phyloP scores from a whole-genome alignment of 2,888 invertebrate genomes.

The Lepeophtheirus nordmannii region DNA sequence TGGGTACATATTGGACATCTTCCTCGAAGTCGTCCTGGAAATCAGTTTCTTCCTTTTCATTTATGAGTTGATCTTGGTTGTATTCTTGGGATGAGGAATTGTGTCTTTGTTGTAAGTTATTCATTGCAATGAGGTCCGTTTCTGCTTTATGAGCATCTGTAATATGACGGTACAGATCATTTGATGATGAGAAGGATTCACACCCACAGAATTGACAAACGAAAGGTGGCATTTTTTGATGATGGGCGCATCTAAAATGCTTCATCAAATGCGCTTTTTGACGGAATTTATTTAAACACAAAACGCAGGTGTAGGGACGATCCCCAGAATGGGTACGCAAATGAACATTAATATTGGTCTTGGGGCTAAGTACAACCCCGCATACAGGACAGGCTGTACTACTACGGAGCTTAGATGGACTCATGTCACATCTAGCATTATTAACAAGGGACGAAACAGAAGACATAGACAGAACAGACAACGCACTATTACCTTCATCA shows the following conservation, averaged over 20 bases:
- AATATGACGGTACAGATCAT: conserved; percentile 25
- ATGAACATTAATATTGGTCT: conserved; percentile 24
- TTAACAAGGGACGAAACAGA: conserved; percentile 12
- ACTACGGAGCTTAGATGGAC: background rate
- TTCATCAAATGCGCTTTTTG: conserved; percentile 25
- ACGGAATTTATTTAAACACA: conserved; percentile 21
- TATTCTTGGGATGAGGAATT: background rate
- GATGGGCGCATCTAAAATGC: conserved; percentile 22
- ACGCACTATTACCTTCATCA: conserved; percentile 3
- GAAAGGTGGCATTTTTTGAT: conserved; percentile 20
- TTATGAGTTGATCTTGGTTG: background rate
- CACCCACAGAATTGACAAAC: conserved; percentile 18
- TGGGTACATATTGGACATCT: conserved; percentile 21
- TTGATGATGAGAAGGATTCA: conserved; percentile 10
- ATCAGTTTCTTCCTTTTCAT: background rate
- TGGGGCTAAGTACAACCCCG: conserved; percentile 16
- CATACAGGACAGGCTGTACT: conserved; percentile 20
- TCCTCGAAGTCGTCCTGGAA: background rate
- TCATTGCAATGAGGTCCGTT: conserved; percentile 9
- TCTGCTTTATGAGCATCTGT: conserved; percentile 23
- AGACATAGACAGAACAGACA: conserved; percentile 2
- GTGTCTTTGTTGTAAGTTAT: background rate
- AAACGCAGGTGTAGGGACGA: conserved; percentile 22
- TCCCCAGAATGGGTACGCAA: conserved; percentile 25
- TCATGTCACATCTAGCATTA: background rate